A percentile compares a stretch with the other conserved stretches of the same genome.
Evolutionary conservation across 2,888 invertebrate genomes (phyloP).

Genomic region (Sesia bembeciformis): DNA sequence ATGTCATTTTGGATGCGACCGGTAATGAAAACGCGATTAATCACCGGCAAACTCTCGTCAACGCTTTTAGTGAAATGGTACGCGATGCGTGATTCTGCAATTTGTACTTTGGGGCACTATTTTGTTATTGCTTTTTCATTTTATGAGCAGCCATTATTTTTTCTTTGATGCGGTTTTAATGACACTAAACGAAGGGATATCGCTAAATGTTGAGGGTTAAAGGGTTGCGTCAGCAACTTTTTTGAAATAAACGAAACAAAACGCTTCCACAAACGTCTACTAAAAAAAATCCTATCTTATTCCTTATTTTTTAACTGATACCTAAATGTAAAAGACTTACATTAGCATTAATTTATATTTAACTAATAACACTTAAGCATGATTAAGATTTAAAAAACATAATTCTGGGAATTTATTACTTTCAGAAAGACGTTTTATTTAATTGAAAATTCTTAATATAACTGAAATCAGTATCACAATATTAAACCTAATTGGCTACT

Average conservation of each 20-base stretch:
- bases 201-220: neutral
- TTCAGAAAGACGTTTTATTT: no score
- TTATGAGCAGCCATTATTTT: slow-evolving; percentile 1
- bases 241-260: neutral
- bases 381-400: no score
- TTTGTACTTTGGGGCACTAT: slow-evolving; percentile 17
- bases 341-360: no score
- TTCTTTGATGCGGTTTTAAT: slow-evolving; percentile 14
- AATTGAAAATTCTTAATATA: no score
- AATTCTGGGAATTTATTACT: no score
- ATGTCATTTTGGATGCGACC: slow-evolving; percentile 66
- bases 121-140: slow-evolving; percentile 5
- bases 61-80: slow-evolving; percentile 42
- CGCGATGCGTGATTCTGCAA: slow-evolving; percentile 41
- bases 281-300: no score
- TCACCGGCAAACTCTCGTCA: slow-evolving; percentile 38
- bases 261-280: no score
- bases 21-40: slow-evolving; percentile 65
- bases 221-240: slow-evolving; percentile 8
- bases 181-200: neutral
- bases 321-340: no score
- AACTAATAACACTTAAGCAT: no score
- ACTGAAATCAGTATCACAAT: no score
- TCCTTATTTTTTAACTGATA: no score
- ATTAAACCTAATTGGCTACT: neutral